Evolutionary conservation across 2,113 vertebrate species (phyloP).

Genomic region (Marmota monax): DNA sequence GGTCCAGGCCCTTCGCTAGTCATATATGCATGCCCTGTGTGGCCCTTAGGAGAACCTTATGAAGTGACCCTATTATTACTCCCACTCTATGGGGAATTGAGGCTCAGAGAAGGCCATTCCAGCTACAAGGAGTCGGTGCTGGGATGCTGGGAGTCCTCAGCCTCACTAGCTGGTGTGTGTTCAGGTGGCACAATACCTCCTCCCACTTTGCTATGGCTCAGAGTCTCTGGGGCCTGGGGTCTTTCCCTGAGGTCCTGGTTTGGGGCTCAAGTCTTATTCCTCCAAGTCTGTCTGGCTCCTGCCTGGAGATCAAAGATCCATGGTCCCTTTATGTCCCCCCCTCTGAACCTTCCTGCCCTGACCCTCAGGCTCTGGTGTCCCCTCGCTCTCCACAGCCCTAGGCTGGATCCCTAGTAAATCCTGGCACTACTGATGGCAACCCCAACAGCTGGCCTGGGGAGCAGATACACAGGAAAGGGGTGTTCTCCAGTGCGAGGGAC

Average conservation of each 20-base stretch:
- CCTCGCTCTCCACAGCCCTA: neutral
- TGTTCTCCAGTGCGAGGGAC: neutral
- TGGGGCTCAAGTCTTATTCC: neutral
- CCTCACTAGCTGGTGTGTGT: neutral
- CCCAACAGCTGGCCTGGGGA: neutral
- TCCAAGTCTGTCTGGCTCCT: neutral
- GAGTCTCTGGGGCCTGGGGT: neutral
- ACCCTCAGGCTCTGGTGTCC: neutral
- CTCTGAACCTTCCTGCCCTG: neutral
- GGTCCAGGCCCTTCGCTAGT: neutral
- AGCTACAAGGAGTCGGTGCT: neutral
- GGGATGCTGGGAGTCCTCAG: neutral
- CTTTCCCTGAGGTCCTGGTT: neutral
- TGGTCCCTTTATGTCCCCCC: neutral
- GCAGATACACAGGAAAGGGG: neutral
- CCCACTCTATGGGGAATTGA: neutral
- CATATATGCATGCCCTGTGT: accelerated
- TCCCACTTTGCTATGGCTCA: neutral
- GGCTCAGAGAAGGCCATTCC: neutral
- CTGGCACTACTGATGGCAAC: neutral
- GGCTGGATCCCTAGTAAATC: neutral
- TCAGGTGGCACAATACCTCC: neutral
- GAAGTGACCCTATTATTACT: neutral
- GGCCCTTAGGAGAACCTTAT: neutral
- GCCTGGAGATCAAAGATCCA: neutral